Conservation (phyloP, 2,113 vertebrate species). For the Pollachius pollachius region DNA sequence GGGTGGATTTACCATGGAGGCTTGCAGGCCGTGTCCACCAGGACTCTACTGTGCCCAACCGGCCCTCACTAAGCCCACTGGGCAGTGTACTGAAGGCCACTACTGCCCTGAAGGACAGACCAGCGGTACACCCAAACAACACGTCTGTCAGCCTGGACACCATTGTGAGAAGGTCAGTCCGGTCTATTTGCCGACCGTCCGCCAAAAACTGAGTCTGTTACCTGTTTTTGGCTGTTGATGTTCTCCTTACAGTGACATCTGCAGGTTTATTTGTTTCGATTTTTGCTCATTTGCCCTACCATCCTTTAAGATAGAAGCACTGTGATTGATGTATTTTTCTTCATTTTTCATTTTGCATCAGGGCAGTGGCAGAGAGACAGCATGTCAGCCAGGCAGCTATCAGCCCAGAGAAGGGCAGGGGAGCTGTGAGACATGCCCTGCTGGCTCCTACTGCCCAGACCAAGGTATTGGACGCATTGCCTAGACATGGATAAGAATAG, state of each 20-base stretch:
- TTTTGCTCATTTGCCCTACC: too few species aligned
- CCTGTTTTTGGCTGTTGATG: too few species aligned
- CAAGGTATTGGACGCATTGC: slow-evolving; percentile 57
- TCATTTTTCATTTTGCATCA: slow-evolving; percentile 35
- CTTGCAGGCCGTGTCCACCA: slow-evolving; percentile 65
- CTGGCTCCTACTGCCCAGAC: slow-evolving; percentile 78
- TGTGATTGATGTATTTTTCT: not conserved
- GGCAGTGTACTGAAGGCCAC: slow-evolving; percentile 70
- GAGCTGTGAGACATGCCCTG: slow-evolving; percentile 77
- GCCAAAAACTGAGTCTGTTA: too few species aligned
- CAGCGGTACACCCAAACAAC: slow-evolving; percentile 55
- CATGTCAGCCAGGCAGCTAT: slow-evolving; percentile 79
- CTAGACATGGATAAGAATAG: too few species aligned
- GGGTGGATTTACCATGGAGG: slow-evolving; percentile 53
- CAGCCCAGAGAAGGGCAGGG: slow-evolving; percentile 74
- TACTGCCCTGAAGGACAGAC: slow-evolving; percentile 74
- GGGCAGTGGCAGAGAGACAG: slow-evolving; percentile 65
- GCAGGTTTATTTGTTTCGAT: too few species aligned
- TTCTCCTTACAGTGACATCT: too few species aligned
- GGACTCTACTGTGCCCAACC: slow-evolving; percentile 68
- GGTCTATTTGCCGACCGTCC: not conserved
- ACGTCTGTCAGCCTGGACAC: slow-evolving; percentile 76
- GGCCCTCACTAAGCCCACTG: slow-evolving; percentile 60
- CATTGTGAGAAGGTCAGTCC: slow-evolving; percentile 74
- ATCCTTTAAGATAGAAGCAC: too few species aligned